These are phyloP conservation scores for Eira barbara DNA, from an alignment of 2,113 vertebrate genomes.

Conservation along the genomic window DNA sequence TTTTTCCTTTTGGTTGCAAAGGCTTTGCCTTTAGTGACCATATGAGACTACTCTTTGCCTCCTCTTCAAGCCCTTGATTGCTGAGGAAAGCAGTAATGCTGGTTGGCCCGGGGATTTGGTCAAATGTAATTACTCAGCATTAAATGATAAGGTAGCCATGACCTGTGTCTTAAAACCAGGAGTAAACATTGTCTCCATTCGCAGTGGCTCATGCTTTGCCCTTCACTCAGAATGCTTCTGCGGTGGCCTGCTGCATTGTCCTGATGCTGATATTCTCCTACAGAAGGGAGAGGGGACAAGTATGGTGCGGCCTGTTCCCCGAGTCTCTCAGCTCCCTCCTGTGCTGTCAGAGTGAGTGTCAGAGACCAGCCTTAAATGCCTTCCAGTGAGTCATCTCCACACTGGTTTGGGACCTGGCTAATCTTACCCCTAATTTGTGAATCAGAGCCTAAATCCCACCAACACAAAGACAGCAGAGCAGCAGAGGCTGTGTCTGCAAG, in stretches of 20 bases:
- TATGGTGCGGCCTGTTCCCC: slow-evolving; percentile 83
- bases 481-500: neutral
- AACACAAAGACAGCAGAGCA: neutral
- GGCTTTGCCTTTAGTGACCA: neutral
- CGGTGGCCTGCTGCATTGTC: slow-evolving; percentile 81
- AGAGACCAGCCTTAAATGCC: no score
- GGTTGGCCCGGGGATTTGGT: neutral
- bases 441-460: neutral
- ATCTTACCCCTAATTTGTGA: slow-evolving; percentile 23
- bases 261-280: slow-evolving; percentile 85
- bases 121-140: neutral
- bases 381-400: neutral
- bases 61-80: neutral
- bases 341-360: neutral
- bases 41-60: neutral
- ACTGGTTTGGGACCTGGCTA: neutral
- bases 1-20: neutral
- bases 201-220: slow-evolving; percentile 83
- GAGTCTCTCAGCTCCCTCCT: slow-evolving; percentile 45
- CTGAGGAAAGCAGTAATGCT: neutral
- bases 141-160: neutral
- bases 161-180: slow-evolving; percentile 1
- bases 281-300: slow-evolving; percentile 81
- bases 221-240: slow-evolving; percentile 85
- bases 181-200: slow-evolving; percentile 44